phyloP scores from a whole-genome alignment of 2,888 invertebrate genomes.

The Thera britannica region DNA sequence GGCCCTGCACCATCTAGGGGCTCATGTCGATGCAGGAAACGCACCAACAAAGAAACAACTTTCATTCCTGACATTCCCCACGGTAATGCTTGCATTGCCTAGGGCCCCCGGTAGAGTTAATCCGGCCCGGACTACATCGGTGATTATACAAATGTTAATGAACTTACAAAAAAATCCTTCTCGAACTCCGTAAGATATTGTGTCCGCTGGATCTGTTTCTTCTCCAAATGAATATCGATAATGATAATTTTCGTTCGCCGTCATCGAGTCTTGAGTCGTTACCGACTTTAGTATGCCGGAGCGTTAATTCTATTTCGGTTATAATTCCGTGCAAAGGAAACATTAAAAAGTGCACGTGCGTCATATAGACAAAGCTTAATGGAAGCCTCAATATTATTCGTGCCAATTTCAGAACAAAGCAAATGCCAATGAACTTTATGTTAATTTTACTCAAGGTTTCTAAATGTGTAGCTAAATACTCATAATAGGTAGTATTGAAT shows the following conservation, averaged over 20 bases:
- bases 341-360: slow-evolving; percentile 37
- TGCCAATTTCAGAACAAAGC: slow-evolving; percentile 36
- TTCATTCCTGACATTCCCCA: no score
- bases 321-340: slow-evolving; percentile 26
- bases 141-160: not conserved
- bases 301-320: slow-evolving; percentile 24
- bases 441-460: slow-evolving; percentile 18
- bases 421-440: slow-evolving; percentile 30
- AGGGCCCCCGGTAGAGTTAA: no score
- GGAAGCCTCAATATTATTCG: slow-evolving; percentile 23
- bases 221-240: not conserved
- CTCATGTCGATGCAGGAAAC: no score
- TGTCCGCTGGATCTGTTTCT: not conserved
- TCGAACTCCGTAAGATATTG: not conserved
- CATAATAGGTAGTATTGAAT: not conserved
- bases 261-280: slow-evolving; percentile 7
- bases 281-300: not conserved
- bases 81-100: no score
- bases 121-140: no score
- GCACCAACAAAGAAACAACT: no score
- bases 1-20: no score
- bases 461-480: not conserved
- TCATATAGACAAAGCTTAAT: slow-evolving; percentile 30
- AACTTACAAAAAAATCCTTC: not conserved
- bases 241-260: not conserved